Base-by-base conservation (phyloP, 2,888 invertebrate species). In the Tridacna gigas region DNA sequence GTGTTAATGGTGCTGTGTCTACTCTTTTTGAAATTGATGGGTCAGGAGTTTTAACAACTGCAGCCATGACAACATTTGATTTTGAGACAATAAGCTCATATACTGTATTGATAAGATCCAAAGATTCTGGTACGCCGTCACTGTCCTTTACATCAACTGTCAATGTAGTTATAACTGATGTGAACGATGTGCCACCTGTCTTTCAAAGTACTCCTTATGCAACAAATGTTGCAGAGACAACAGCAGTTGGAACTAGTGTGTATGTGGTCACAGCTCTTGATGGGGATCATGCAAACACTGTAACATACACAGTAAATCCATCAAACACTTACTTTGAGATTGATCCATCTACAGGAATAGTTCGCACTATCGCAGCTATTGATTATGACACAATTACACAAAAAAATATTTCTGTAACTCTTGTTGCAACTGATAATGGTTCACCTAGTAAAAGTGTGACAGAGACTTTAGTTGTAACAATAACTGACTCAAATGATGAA, bases 401-500 rank as follows among this genome's bases (percentile, higher is more conserved):
- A 22, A 61, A 82, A 0, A 61, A 66, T 0, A 92, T 93, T 77
- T 76, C 73, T 18, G 67, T 93, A 26, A 89, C 82, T 0, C 79
- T 92, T 12, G 74, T 79, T 51, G 91, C 90, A 0, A 79, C 83
- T 11, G 91, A 91, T 73, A 81, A 86, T 48, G 82, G 80, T 18
- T 74, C 86, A 18, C 86, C 88, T 1, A 74, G 82, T 45, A 69
- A 67, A 18, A 82, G 74, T 77, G 74, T 65, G 66, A 77, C 80
- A 63, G 78, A 84, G 45, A 98, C 98, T 0, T 97, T 99, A 76
- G 98, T 98, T 95, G 97, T 98, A 94, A 98, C 98, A 95, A 97
- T 99, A 45, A 96, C 98, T 86, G 98, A 99, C 95, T 96, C 98
- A 87, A 99, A 99, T 95, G 98, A 99, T 96, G 98, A 98, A 95